Conservation (phyloP, 2,797 vertebrate species). For the Esox lucius region DNA sequence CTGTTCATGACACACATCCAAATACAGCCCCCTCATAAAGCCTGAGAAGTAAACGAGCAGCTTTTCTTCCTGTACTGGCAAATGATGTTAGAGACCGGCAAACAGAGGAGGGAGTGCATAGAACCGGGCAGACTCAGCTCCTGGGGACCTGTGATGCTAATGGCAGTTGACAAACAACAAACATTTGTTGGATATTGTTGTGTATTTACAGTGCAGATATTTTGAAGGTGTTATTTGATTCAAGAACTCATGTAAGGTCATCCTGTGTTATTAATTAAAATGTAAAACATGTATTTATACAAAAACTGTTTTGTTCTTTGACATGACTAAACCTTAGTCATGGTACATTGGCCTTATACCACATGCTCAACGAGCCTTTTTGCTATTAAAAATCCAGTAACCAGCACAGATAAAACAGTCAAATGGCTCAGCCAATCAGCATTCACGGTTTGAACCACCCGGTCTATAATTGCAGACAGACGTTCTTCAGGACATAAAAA, state of each 20-base stretch:
- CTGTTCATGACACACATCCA: conserved; percentile 30
- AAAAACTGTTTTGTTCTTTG: no score
- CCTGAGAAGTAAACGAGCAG: conserved; percentile 39
- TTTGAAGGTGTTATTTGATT: conserved; percentile 24
- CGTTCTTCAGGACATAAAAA: not conserved
- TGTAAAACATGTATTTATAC: no score
- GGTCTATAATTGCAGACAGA: not conserved
- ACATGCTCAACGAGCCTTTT: not conserved
- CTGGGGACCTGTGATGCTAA: not conserved
- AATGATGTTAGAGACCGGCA: conserved; percentile 27
- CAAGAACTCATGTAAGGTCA: not conserved
- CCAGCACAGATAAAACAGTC: no score
- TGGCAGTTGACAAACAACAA: conserved; percentile 17
- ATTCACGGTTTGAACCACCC: not conserved
- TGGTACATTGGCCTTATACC: no score
- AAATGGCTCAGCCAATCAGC: no score
- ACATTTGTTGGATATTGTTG: not conserved
- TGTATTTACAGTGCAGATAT: not conserved
- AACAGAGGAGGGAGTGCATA: not conserved
- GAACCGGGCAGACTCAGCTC: conserved; percentile 21
- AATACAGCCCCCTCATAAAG: conserved; percentile 6
- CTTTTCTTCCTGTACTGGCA: conserved; percentile 29
- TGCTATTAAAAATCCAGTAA: not conserved
- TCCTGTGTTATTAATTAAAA: not conserved
- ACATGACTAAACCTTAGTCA: no score